Percentiles rank a stretch among this genome's conserved stretches.
Conservation (phyloP, 2,113 vertebrate species). For the Calidris pugnax region DNA sequence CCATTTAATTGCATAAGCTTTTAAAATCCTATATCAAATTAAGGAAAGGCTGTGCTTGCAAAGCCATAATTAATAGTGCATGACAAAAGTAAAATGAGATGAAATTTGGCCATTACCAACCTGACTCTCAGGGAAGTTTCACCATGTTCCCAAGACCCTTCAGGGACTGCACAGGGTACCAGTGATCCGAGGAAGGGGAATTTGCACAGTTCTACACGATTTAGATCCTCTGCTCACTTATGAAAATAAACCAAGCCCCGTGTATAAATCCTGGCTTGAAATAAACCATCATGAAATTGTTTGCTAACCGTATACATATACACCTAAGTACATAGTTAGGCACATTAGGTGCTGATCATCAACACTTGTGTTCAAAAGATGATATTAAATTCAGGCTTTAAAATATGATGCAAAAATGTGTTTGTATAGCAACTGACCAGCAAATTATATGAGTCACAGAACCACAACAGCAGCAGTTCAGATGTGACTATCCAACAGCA, state of each 20-base stretch:
- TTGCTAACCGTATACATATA: background rate
- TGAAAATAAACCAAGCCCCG: background rate
- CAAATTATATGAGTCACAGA: background rate
- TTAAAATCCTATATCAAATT: background rate
- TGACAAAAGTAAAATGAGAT: background rate
- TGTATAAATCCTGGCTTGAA: background rate
- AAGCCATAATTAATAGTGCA: background rate
- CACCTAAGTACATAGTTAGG: background rate
- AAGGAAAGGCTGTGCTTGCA: background rate
- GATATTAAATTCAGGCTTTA: background rate
- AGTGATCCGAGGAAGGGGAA: background rate
- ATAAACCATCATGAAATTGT: background rate
- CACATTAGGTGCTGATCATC: background rate
- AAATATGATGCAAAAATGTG: background rate
- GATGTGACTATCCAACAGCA: background rate
- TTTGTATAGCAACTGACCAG: background rate
- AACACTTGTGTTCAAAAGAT: background rate
- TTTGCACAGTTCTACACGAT: background rate
- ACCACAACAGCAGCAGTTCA: background rate
- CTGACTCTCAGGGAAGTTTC: background rate
- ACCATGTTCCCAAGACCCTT: background rate
- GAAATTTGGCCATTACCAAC: background rate
- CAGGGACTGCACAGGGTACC: background rate
- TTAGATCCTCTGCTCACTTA: background rate
- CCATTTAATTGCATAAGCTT: background rate